phyloP scores from a whole-genome alignment of 2,888 invertebrate genomes.

The Clivina fossor region DNA sequence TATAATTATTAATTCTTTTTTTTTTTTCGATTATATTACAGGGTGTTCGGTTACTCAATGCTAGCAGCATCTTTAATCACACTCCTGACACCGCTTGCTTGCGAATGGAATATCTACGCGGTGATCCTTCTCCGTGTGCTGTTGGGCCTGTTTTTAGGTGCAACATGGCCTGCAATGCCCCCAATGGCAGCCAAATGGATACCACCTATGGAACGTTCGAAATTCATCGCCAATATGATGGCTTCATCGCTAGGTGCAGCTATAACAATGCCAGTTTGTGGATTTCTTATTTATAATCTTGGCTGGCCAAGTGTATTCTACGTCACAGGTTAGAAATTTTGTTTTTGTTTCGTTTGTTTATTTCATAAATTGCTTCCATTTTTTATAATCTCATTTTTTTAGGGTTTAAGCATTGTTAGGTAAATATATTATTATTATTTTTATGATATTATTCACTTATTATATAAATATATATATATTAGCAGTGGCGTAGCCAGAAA shows the following conservation, averaged over 20 bases:
- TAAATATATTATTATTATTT: no score
- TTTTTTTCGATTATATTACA: no score
- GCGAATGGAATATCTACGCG: slow-evolving; percentile 67
- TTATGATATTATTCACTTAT: no score
- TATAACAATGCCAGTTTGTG: slow-evolving; percentile 84
- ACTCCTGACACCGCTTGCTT: slow-evolving; percentile 76
- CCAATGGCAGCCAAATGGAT: slow-evolving; percentile 94
- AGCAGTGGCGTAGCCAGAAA: no score
- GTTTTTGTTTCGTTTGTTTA: no score
- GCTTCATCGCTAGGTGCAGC: slow-evolving; percentile 91
- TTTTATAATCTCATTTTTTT: no score
- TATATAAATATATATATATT: no score
- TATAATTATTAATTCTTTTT: no score
- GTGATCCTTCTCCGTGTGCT: slow-evolving; percentile 72
- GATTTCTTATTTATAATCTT: slow-evolving; percentile 73
- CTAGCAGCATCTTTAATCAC: slow-evolving; percentile 79
- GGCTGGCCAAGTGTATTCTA: slow-evolving; percentile 94
- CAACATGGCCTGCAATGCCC: slow-evolving; percentile 92
- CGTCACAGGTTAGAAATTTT: slow-evolving; percentile 64
- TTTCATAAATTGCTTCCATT: no score
- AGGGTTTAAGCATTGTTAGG: no score
- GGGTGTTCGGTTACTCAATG: slow-evolving; percentile 86
- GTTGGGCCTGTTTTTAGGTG: slow-evolving; percentile 62
- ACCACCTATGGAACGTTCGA: slow-evolving; percentile 89
- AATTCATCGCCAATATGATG: slow-evolving; percentile 92